These are phyloP conservation scores for Sminthopsis crassicaudata DNA, from an alignment of 2,113 vertebrate genomes.

Conservation along the genomic window DNA sequence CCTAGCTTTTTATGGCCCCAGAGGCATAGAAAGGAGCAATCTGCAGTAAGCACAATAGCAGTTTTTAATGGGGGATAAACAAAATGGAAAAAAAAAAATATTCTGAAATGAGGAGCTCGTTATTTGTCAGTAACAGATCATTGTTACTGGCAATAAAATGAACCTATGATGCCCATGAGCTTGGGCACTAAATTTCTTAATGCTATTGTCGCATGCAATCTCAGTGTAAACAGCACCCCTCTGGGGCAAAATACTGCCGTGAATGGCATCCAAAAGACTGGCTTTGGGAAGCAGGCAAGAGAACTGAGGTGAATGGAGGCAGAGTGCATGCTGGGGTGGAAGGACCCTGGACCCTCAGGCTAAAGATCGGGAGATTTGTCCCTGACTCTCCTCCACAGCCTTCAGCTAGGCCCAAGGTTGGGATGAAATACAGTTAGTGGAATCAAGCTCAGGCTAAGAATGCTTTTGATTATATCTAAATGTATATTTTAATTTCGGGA, in stretches of 20 bases:
- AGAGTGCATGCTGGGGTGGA: neutral
- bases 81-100: neutral
- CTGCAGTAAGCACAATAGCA: neutral
- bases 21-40: neutral
- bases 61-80: neutral
- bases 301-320: neutral
- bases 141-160: slow-evolving; percentile 3
- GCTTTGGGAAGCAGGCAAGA: neutral
- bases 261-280: neutral
- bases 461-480: neutral
- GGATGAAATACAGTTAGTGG: neutral
- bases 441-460: neutral
- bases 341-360: neutral
- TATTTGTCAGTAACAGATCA: neutral
- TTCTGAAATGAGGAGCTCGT: neutral
- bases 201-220: neutral
- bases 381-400: neutral
- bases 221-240: neutral
- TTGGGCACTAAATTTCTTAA: neutral
- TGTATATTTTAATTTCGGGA: neutral
- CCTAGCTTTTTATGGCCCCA: neutral
- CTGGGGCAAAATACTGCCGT: neutral
- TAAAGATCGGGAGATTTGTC: neutral
- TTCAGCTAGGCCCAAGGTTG: neutral
- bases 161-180: neutral